These are phyloP conservation scores for Ethmia dodecea DNA, from an alignment of 2,888 invertebrate genomes.

Conservation along the genomic window DNA sequence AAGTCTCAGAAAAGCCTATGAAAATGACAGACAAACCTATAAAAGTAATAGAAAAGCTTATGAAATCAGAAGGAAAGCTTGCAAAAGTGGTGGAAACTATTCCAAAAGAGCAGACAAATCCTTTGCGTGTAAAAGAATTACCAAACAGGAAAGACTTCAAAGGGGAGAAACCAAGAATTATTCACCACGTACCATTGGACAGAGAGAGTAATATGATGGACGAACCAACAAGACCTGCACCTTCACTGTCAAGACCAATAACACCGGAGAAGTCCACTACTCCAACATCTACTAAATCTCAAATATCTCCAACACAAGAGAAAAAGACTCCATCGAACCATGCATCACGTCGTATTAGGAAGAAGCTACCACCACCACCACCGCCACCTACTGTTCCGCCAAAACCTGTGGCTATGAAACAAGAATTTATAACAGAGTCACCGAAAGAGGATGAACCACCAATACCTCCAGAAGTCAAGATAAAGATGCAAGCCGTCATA, in stretches of 20 bases:
- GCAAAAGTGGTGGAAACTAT: constrained; percentile 11
- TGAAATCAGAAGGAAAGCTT: constrained; percentile 9
- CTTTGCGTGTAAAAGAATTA: no score
- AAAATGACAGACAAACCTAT: constrained; percentile 20
- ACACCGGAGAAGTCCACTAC: constrained; percentile 27
- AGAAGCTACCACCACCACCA: constrained; percentile 66
- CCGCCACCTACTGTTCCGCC: constrained; percentile 44
- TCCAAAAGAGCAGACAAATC: constrained; percentile 15
- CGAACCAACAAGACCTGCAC: no score
- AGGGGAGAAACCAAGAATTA: no score
- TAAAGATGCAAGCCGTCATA: constrained; percentile 80
- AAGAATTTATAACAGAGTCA: constrained; percentile 6
- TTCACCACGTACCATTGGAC: no score
- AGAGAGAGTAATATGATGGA: no score
- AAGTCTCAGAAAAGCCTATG: constrained; percentile 10
- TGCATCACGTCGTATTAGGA: constrained; percentile 52
- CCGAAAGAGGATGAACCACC: constrained; percentile 42
- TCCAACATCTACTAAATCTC: background rate
- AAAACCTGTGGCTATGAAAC: constrained; percentile 14
- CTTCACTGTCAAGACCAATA: constrained; percentile 15
- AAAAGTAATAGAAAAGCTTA: constrained; percentile 3
- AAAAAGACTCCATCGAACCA: constrained; percentile 46
- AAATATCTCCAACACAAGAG: constrained; percentile 16
- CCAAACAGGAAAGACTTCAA: no score
- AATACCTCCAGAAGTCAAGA: constrained; percentile 73